Evolutionary conservation across 2,113 vertebrate species (phyloP), one percentile per base, ranked within the genome.

Genomic region (Pelobates fuscus): DNA sequence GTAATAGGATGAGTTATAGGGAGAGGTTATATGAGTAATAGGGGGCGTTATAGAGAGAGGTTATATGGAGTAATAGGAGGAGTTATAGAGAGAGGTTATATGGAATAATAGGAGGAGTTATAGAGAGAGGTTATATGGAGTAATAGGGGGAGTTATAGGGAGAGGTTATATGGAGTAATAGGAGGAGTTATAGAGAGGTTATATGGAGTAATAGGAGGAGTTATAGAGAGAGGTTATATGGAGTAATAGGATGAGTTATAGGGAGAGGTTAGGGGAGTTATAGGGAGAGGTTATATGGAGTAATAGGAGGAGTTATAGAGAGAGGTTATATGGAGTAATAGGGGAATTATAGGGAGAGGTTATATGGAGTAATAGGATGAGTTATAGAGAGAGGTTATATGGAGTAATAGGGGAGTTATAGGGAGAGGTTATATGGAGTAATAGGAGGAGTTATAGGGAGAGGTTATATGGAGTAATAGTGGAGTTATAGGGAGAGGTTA

Each of bases 301-400:
- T 62, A 62, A 62, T 62, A 32, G 27, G 15, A 12, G 60, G 15
- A 12, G 60, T 27, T 27, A 30, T 30, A 21, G 32, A 18, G 10
- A 26, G 20, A 30, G 61, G 2, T 63, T 11, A 63, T 37, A 63
- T 63, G 61, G 61, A 41, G 61, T 63, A 63, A 63, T 63, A 63
- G 43, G 62, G 58, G 27, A n/a, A 24, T 26, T 60, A 61, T 27
- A 61, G 26, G n/a, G 15, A 30, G 20, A 30, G 61, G 7, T n/a
- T 63, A 63, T 37, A 63, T 63, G 61, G 61, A 41, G 61, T 63
- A 63, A 63, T 63, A 63, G 23, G 41, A 27, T 26, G 32, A 44
- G 30, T 65, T 32, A 63, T 44, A 65, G 62, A n/a, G 32, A 44
- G 21, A 15, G n/a, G 32, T 41, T 41, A 65, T 44, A 64, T 29